Base-by-base conservation (phyloP, 2,888 invertebrate species). In the Laothoe populi region DNA sequence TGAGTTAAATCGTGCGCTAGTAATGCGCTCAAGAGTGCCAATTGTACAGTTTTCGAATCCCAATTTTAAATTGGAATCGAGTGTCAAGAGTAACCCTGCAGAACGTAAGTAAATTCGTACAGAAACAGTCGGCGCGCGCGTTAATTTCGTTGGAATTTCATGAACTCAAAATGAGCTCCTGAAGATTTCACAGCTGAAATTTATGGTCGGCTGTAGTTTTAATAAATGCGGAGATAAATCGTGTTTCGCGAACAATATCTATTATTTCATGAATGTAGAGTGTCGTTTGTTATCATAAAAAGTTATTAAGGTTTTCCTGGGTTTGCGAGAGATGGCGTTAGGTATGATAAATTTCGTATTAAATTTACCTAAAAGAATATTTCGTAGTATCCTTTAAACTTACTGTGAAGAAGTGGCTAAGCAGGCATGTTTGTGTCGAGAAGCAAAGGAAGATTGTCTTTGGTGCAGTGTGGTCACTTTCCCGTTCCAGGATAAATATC, bases 181-280 rank as follows among this genome's bases (percentile, higher is more conserved):
- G 61, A 67, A 70, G 66, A 67, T 66, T 69, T 67, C 57, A 38
- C 62, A 65, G 65, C 64, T 69, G 65, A 70, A 72, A 70, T 58
- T 58, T 45, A 61, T 53, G 31, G 26, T 44, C 5, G 19, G 31
- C 21, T 35, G 65, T 74, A 72, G 73, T 72, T 73, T 69, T 73
- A 71, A 68, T 68, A 69, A 71, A 62, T 59, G 16, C 31, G 44
- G 24, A n/a, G 44, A 53, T 44, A 48, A 44, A 61, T 57, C 23
- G 19, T 11, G 21, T 35, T 53, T 53, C 35, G 5, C 19, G 35
- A 53, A 53, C 19, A 44, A 35, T 53, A 53, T 11, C 19, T 11
- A 35, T 19, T 53, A 21, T 53, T 49, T 46, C 23, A 53, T 35
- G 35, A 53, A 53, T 19, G 19, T 21, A 48, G 4, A 24, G n/a